These are phyloP conservation scores for Embidobia sp. DNA, from an alignment of 2,888 invertebrate species.

Conservation along the genomic window DNA sequence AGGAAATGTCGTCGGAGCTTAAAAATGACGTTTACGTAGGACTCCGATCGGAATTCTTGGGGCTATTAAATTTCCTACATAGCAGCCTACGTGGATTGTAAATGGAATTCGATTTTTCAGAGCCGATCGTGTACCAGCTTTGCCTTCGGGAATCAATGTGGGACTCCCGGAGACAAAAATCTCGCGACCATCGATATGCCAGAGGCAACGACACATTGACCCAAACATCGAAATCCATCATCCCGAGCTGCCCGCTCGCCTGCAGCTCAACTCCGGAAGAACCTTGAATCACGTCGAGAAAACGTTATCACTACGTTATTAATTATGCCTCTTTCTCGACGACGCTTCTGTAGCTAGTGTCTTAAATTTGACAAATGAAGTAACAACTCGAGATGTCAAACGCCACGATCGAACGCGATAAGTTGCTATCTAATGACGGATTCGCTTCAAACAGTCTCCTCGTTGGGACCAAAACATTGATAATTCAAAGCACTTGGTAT, in stretches of 20 bases:
- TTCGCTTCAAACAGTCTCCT: slow-evolving; percentile 22
- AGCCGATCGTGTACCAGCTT: slow-evolving; percentile 10
- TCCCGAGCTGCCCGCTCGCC: too few relatives aligned
- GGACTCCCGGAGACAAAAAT: too few relatives aligned
- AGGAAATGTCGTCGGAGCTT: slow-evolving; percentile 12
- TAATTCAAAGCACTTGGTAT: slow-evolving; percentile 55
- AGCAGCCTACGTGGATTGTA: slow-evolving; percentile 43
- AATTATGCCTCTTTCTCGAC: slow-evolving; percentile 28
- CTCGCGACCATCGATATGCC: too few relatives aligned
- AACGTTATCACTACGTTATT: slow-evolving; percentile 35
- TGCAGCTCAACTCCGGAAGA: slow-evolving; percentile 38
- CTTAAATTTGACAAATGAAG: slow-evolving; percentile 55
- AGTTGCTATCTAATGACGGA: slow-evolving; percentile 50
- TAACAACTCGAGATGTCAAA: slow-evolving; percentile 47
- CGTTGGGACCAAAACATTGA: slow-evolving; percentile 38
- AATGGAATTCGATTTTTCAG: slow-evolving; percentile 45
- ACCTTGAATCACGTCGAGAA: not conserved
- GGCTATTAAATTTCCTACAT: slow-evolving; percentile 53
- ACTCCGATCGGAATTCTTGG: slow-evolving; percentile 42
- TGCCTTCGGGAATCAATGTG: slow-evolving; percentile 1
- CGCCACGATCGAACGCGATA: slow-evolving; percentile 30
- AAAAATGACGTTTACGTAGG: slow-evolving; percentile 51
- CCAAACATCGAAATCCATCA: too few relatives aligned
- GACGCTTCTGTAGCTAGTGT: slow-evolving; percentile 22
- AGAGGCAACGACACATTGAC: too few relatives aligned